A percentile compares a stretch with the other conserved stretches of the same genome.
phyloP scores from a whole-genome alignment of 2,888 invertebrate species.

The Sthenelais limicola region DNA sequence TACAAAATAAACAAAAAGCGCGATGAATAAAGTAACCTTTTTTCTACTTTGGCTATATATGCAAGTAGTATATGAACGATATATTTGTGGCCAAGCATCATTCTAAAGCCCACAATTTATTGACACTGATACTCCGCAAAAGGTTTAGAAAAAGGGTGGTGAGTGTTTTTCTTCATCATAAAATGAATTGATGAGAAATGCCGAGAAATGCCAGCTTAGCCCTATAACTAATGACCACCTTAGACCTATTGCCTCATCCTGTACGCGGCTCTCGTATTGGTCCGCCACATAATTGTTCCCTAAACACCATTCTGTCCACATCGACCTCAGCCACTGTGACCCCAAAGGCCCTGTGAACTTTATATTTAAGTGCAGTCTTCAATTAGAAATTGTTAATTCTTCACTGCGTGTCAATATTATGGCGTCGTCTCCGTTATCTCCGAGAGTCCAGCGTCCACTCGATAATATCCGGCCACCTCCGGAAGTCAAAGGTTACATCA shows the following conservation, averaged over 20 bases:
- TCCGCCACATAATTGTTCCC: constrained; percentile 23
- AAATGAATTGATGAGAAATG: no score
- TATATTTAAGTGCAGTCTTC: constrained; percentile 39
- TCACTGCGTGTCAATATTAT: constrained; percentile 43
- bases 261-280: not conserved
- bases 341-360: constrained; percentile 28
- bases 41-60: no score
- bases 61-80: no score
- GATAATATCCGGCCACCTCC: constrained; percentile 31
- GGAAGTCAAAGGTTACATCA: constrained; percentile 37
- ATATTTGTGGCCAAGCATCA: no score
- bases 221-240: not conserved
- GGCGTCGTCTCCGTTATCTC: constrained; percentile 29
- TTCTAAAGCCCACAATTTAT: no score
- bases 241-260: not conserved
- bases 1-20: no score
- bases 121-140: no score
- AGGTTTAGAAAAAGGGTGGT: no score
- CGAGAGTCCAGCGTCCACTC: constrained; percentile 27
- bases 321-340: not conserved
- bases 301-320: constrained; percentile 26
- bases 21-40: no score
- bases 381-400: constrained; percentile 44
- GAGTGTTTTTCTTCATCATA: no score
- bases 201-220: no score